Conservation (phyloP, 1,140 invertebrate species). For the Cydia fagiglandana region DNA sequence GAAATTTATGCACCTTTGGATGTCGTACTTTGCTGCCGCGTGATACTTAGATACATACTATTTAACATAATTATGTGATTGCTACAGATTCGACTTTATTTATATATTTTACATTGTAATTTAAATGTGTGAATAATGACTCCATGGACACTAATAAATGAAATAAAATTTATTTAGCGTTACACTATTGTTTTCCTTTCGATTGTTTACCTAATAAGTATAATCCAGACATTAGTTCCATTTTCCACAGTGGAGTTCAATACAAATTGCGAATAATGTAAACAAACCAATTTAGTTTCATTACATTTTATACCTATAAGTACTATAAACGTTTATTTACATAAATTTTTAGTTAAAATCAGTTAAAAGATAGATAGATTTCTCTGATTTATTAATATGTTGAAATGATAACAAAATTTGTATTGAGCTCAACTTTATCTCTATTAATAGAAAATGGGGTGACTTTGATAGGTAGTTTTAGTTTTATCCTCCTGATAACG, state of each 20-base stretch:
- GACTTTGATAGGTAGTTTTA: no score
- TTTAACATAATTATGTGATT: slow-evolving; percentile 42
- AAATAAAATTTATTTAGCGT: slow-evolving; percentile 64
- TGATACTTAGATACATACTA: slow-evolving; percentile 52
- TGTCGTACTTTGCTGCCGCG: slow-evolving; percentile 47
- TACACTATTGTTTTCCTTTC: slow-evolving; percentile 45
- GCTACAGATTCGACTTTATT: slow-evolving; percentile 49
- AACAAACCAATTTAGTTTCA: no score
- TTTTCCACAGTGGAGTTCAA: neutral
- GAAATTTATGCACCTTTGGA: slow-evolving; percentile 20
- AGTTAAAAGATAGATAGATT: no score
- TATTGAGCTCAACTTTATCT: no score
- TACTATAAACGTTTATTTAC: no score
- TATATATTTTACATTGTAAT: slow-evolving; percentile 53
- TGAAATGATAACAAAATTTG: no score
- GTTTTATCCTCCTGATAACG: no score
- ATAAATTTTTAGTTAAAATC: no score
- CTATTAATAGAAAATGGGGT: no score
- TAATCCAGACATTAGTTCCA: neutral
- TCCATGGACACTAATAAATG: slow-evolving; percentile 53
- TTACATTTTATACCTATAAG: no score
- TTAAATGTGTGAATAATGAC: slow-evolving; percentile 54
- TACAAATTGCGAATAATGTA: no score
- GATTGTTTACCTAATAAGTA: neutral
- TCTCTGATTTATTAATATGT: no score